These are phyloP conservation scores for Pharmacophagus antenor DNA, from an alignment of 2,888 invertebrate species.

Conservation along the genomic window DNA sequence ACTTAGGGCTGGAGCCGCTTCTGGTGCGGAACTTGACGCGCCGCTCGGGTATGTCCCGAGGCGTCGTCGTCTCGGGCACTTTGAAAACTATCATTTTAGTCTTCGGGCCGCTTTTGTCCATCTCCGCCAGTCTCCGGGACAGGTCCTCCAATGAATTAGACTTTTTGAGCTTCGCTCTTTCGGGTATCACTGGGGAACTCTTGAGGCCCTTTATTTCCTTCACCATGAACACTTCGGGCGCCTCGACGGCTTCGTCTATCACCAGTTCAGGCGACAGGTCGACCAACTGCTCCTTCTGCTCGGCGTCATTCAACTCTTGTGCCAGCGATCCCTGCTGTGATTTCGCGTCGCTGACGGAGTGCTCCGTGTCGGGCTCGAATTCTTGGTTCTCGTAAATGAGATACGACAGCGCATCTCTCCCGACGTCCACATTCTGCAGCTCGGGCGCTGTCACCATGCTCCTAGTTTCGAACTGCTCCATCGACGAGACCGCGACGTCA, in stretches of 20 bases:
- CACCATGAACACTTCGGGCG: conserved; percentile 54
- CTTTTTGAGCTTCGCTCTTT: conserved; percentile 66
- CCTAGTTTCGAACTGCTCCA: conserved; percentile 31
- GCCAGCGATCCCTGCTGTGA: conserved; percentile 54
- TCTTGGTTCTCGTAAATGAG: conserved; percentile 61
- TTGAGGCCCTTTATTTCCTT: conserved; percentile 54
- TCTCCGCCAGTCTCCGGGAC: conserved; percentile 43
- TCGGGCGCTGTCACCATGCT: conserved; percentile 35
- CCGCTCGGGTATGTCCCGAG: conserved; percentile 68
- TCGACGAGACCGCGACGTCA: conserved; percentile 40
- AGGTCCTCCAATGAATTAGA: conserved; percentile 67
- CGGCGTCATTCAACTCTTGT: conserved; percentile 65
- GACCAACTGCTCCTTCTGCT: conserved; percentile 56
- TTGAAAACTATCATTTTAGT: conserved; percentile 66
- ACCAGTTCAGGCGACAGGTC: conserved; percentile 72
- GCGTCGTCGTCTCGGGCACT: conserved; percentile 65
- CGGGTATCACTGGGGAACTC: conserved; percentile 62
- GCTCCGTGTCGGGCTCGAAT: conserved; percentile 43
- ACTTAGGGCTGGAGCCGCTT: conserved; percentile 72
- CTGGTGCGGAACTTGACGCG: conserved; percentile 56
- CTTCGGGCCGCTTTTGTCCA: conserved; percentile 54
- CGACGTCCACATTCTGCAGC: conserved; percentile 59
- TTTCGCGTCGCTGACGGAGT: conserved; percentile 35
- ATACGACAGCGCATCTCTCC: conserved; percentile 69
- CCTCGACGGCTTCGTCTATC: conserved; percentile 59